Base-by-base conservation (phyloP, 2,113 vertebrate genomes). In the Prionailurus viverrinus region DNA sequence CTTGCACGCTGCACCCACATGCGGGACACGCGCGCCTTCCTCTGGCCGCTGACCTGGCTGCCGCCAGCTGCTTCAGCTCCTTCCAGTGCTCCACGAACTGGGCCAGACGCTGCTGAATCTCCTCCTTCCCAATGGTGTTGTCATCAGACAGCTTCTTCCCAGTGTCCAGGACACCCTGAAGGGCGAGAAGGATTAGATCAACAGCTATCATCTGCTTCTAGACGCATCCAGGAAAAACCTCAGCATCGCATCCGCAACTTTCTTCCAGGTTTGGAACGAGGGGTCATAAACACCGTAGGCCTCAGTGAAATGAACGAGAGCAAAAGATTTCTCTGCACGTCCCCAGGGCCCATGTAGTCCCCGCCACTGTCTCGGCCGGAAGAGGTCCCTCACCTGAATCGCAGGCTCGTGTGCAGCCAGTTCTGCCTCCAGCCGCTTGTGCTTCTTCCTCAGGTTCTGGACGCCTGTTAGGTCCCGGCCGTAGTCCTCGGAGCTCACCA, bases 41-140 rank as follows among this genome's bases (percentile, higher is more conserved):
- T 29, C 14, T 0, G 2, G 3, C 76, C n/a, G 66, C 98, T 96
- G 80, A 99, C 99, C 99, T 99, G 2, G 99, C 99, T 33, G 99
- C 98, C 27, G 99, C 99, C 92, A 99, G 90, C 94, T 99, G 99
- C 94, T 99, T 99, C 74, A 99, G 99, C 90, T 99, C 99, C 95
- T 99, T 99, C 99, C 99, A 99, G 98, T 99, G 99, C 94, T 99
- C 99, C 95, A 99, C 99, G 96, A 99, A 99, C 99, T 99, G 99
- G 18, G 99, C 99, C 95, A 99, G 98, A 39, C 99, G 99, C 99
- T 99, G 99, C 99, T 99, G 99, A 94, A 99, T 99, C 98, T 99
- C 99, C 89, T 99, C 99, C 98, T 99, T 99, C 15, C 99, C 99
- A 1, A 99, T 99, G 48, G 99, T 99, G 98, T 99, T 99, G 96